Percentiles rank a stretch among this genome's conserved stretches.
These are phyloP conservation scores for Polyergus mexicanus DNA, from an alignment of 1,140 invertebrate species.

Conservation along the genomic window DNA sequence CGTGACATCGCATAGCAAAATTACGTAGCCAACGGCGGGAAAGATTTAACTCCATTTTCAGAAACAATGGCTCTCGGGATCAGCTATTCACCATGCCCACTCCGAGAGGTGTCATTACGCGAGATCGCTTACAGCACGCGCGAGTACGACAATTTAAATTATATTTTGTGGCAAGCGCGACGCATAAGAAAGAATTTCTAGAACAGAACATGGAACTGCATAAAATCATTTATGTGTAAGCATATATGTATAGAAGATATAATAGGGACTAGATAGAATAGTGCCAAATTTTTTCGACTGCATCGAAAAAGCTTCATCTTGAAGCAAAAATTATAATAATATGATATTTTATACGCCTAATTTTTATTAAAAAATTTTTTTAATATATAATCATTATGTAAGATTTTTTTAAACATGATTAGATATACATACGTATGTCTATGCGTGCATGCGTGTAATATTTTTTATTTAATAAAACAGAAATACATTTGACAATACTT, in stretches of 20 bases:
- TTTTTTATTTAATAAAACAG: neutral
- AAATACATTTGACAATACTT: conserved; percentile 36
- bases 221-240: conserved; percentile 19
- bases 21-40: conserved; percentile 55
- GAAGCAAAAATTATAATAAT: neutral
- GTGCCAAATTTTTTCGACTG: neutral
- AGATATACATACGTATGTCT: too few species aligned
- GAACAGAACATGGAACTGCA: neutral
- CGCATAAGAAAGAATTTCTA: conserved; percentile 37
- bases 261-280: neutral
- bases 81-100: conserved; percentile 67
- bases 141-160: conserved; percentile 70
- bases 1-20: conserved; percentile 54
- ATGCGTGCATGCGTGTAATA: neutral
- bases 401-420: too few species aligned
- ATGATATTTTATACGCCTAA: neutral
- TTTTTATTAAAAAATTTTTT: conserved; percentile 3
- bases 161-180: conserved; percentile 68
- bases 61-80: conserved; percentile 74
- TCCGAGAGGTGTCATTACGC: conserved; percentile 74
- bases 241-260: conserved; percentile 13
- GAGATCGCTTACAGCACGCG: conserved; percentile 56
- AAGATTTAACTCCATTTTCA: conserved; percentile 70
- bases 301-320: neutral
- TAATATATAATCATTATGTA: conserved; percentile 2